These are phyloP conservation scores for Oryctes rhinoceros DNA, from an alignment of 1,140 invertebrate genomes.

Conservation along the genomic window DNA sequence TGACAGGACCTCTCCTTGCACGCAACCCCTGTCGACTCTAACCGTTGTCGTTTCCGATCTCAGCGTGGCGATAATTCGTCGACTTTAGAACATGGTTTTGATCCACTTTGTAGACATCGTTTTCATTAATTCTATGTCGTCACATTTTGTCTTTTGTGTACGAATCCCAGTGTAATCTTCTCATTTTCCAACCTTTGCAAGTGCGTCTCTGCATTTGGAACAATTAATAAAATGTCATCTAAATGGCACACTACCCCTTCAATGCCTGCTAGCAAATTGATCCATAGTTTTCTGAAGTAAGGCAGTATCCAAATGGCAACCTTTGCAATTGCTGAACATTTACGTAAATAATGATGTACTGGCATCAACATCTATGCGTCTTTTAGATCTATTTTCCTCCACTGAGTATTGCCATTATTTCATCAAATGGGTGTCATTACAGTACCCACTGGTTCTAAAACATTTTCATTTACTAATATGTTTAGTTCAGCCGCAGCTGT, in stretches of 20 bases:
- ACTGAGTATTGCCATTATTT: neutral
- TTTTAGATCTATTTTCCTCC: slow-evolving; percentile 32
- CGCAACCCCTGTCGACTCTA: too few relatives aligned
- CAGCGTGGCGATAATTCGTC: too few relatives aligned
- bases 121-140: too few relatives aligned
- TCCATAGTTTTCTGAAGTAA: too few relatives aligned
- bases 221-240: neutral
- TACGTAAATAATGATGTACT: neutral
- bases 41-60: too few relatives aligned
- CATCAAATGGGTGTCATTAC: neutral
- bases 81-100: too few relatives aligned
- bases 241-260: slow-evolving; percentile 30
- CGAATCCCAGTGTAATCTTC: neutral
- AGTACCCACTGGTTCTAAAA: slow-evolving; percentile 5
- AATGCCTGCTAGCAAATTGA: too few relatives aligned
- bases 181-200: neutral
- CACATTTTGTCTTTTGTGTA: neutral
- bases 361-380: slow-evolving; percentile 5
- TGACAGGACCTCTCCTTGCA: too few relatives aligned
- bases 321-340: neutral
- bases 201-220: slow-evolving; percentile 12
- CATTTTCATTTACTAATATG: neutral
- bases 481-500: slow-evolving; percentile 19
- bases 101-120: too few relatives aligned
- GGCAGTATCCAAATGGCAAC: too few relatives aligned